Conservation (phyloP, 2,113 vertebrate genomes). For the Psettodes erumei region DNA sequence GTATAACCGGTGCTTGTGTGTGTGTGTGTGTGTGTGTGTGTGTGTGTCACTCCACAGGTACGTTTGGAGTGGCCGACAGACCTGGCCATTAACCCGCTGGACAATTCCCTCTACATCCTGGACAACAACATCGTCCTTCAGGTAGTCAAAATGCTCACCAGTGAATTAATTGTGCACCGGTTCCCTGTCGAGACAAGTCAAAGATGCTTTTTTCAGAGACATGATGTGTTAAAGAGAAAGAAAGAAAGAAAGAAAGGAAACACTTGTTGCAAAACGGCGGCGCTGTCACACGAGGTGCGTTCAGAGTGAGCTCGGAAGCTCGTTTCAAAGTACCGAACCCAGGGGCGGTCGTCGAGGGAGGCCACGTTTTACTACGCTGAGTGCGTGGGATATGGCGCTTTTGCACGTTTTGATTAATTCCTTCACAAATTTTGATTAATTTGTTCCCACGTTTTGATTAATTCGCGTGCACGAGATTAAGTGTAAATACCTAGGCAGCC, state of each 20-base stretch:
- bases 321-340: too few relatives aligned
- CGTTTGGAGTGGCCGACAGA: slow-evolving; percentile 97
- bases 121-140: slow-evolving; percentile 99
- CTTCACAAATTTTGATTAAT: too few relatives aligned
- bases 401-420: too few relatives aligned
- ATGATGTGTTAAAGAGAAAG: not conserved
- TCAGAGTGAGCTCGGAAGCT: slow-evolving; percentile 18
- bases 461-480: too few relatives aligned
- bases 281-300: slow-evolving; percentile 38
- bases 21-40: not conserved
- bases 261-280: slow-evolving; percentile 39
- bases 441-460: too few relatives aligned
- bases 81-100: slow-evolving; percentile 94
- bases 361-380: too few relatives aligned
- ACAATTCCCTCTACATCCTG: slow-evolving; percentile 96
- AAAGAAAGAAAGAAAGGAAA: slow-evolving; percentile 25
- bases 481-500: too few relatives aligned
- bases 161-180: not conserved
- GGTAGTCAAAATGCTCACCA: slow-evolving; percentile 49
- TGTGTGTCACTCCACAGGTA: slow-evolving; percentile 82
- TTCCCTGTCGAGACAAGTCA: slow-evolving; percentile 11
- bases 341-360: too few relatives aligned
- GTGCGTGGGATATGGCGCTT: too few relatives aligned
- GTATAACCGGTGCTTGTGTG: not conserved
- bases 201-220: not conserved